A percentile compares a stretch with the other conserved stretches of the same genome.
Evolutionary conservation across 1,140 invertebrate genomes (phyloP).

Genomic region (Gryllus bimaculatus): DNA sequence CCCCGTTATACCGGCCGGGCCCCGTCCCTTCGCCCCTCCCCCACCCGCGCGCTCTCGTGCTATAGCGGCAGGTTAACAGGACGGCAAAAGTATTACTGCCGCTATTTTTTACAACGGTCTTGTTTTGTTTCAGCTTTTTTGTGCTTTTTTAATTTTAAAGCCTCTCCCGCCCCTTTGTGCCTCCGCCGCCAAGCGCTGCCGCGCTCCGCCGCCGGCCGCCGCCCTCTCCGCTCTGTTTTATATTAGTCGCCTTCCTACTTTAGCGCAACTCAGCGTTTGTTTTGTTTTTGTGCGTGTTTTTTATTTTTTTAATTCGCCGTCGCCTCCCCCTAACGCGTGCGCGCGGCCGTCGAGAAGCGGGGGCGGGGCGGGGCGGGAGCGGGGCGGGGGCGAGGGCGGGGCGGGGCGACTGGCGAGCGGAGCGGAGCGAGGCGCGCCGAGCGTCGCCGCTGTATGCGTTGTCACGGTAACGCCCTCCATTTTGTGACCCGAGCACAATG

Average conservation of each 20-base stretch:
- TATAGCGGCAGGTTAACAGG: not conserved
- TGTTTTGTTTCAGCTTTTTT: slow-evolving; percentile 1
- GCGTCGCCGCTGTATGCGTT: not conserved
- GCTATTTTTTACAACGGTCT: not conserved
- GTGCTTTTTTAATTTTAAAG: slow-evolving; percentile 2
- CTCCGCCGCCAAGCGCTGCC: not conserved
- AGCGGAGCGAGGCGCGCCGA: too few relatives aligned
- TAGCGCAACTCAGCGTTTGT: not conserved
- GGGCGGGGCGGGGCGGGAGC: too few relatives aligned
- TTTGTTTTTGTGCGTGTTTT: not conserved
- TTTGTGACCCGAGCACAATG: not conserved
- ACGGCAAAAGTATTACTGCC: slow-evolving; percentile 4
- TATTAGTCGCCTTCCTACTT: not conserved
- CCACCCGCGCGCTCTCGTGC: not conserved
- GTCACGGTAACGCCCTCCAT: not conserved
- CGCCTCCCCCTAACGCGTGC: not conserved
- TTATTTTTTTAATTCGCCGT: not conserved
- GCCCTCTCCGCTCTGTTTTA: not conserved
- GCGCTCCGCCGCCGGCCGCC: not conserved
- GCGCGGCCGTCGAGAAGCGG: too few relatives aligned
- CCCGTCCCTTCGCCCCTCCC: not conserved
- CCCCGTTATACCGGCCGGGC: not conserved
- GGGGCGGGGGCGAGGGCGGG: too few relatives aligned
- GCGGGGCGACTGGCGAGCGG: too few relatives aligned
- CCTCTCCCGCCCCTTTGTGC: not conserved